These are phyloP conservation scores for Cerastoderma edule DNA, from an alignment of 2,888 invertebrate genomes.

Conservation along the genomic window DNA sequence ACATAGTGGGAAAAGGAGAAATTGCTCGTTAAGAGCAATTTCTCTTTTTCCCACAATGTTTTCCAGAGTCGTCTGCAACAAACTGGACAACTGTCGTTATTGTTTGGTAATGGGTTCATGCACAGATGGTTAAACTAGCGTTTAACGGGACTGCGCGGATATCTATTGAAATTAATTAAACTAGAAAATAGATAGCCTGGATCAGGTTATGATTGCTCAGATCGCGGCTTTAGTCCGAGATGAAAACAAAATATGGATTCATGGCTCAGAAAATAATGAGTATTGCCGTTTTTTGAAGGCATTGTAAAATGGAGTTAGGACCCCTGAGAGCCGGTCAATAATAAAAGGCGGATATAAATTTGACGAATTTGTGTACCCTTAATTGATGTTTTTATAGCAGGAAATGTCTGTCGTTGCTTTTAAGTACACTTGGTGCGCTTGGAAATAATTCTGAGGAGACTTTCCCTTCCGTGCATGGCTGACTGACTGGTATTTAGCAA, in stretches of 20 bases:
- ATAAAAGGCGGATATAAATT: slow-evolving; percentile 50
- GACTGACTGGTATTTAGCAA: too few relatives aligned
- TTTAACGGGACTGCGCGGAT: slow-evolving; percentile 55
- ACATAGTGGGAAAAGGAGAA: too few relatives aligned
- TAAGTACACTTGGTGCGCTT: slow-evolving; percentile 4
- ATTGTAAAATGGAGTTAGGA: slow-evolving; percentile 56
- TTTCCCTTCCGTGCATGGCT: too few relatives aligned
- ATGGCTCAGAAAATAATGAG: slow-evolving; percentile 58
- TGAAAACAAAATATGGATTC: slow-evolving; percentile 64
- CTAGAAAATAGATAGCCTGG: slow-evolving; percentile 63
- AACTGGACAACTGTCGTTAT: too few relatives aligned
- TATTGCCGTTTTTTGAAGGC: slow-evolving; percentile 61
- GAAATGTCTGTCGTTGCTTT: slow-evolving; percentile 29
- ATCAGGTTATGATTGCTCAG: slow-evolving; percentile 62
- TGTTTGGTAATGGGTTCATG: too few relatives aligned
- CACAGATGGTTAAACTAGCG: slow-evolving; percentile 66
- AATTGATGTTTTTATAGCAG: slow-evolving; percentile 54
- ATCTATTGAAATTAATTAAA: slow-evolving; percentile 66
- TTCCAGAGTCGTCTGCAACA: too few relatives aligned
- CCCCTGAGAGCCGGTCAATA: slow-evolving; percentile 47
- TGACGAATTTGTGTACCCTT: slow-evolving; percentile 53
- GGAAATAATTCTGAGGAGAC: too few relatives aligned
- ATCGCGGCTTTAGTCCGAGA: slow-evolving; percentile 45
- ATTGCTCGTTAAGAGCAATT: too few relatives aligned
- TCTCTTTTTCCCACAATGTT: too few relatives aligned